Conservation (phyloP, 2,113 vertebrate species). For the Ascaphus truei region DNA sequence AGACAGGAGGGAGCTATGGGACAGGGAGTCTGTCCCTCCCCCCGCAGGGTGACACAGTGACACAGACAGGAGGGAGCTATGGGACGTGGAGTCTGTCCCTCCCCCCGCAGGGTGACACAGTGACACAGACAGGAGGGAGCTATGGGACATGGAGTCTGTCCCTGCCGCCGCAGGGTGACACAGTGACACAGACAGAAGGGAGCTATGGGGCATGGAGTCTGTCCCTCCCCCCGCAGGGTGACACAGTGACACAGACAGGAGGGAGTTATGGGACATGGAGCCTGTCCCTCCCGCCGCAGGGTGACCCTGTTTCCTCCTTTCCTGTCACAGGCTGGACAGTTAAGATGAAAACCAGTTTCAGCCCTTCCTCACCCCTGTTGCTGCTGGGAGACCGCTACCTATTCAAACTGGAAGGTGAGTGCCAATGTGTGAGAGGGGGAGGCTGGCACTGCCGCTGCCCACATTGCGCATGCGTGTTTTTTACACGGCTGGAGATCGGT, state of each 20-base stretch:
- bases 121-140: too few species aligned
- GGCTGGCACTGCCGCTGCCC: too few species aligned
- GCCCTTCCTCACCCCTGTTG: slow-evolving; percentile 71
- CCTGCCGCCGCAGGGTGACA: not conserved
- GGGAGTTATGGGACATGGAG: not conserved
- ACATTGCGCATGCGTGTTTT: too few species aligned
- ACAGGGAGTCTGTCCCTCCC: too few species aligned
- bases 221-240: too few species aligned
- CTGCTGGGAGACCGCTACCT: slow-evolving; percentile 73
- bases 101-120: not conserved
- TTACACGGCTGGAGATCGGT: not conserved
- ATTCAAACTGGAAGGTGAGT: slow-evolving; percentile 76
- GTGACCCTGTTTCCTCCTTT: not conserved
- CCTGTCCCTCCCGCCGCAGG: not conserved
- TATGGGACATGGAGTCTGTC: not conserved
- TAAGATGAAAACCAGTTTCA: slow-evolving; percentile 82
- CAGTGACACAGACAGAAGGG: too few species aligned
- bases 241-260: too few species aligned
- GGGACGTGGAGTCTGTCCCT: not conserved
- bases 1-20: not conserved
- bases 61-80: too few species aligned
- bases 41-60: not conserved
- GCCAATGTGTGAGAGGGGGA: too few species aligned
- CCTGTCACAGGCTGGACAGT: slow-evolving; percentile 76
- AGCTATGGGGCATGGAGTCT: not conserved